Conservation (phyloP, 2,113 vertebrate species). For the Podiceps cristatus region DNA sequence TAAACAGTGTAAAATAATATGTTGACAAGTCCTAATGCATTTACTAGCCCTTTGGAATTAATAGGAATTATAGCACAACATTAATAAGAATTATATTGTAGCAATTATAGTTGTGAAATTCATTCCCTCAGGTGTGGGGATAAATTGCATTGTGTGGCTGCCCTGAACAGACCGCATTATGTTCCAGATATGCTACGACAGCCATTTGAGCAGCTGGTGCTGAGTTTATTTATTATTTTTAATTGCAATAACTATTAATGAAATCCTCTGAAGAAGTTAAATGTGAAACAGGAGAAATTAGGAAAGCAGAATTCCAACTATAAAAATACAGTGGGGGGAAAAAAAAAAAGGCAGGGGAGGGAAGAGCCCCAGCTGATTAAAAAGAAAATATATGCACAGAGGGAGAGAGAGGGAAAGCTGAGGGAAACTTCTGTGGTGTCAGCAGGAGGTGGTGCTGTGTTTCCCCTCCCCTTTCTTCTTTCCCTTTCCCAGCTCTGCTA, state of each 20-base stretch:
- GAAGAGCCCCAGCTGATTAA: slow-evolving; percentile 46
- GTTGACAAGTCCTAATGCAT: slow-evolving; percentile 87
- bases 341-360: neutral
- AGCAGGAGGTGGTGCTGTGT: slow-evolving; percentile 61
- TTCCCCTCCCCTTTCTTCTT: slow-evolving; percentile 54
- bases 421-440: slow-evolving; percentile 39
- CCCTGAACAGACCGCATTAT: slow-evolving; percentile 55
- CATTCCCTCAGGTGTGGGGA: slow-evolving; percentile 82
- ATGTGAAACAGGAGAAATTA: slow-evolving; percentile 54
- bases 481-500: slow-evolving; percentile 24
- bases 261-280: slow-evolving; percentile 71
- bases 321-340: slow-evolving; percentile 1
- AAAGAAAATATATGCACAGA: slow-evolving; percentile 41
- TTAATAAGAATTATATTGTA: slow-evolving; percentile 84
- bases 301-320: slow-evolving; percentile 54
- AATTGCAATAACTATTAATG: slow-evolving; percentile 75
- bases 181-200: slow-evolving; percentile 63
- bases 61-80: slow-evolving; percentile 83
- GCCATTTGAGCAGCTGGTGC: slow-evolving; percentile 74
- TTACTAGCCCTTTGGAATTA: slow-evolving; percentile 85
- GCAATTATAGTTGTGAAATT: slow-evolving; percentile 81
- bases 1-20: slow-evolving; percentile 86
- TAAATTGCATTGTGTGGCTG: slow-evolving; percentile 74
- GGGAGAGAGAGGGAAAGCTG: slow-evolving; percentile 10
- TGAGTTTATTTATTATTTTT: slow-evolving; percentile 78